A percentile compares a stretch with the other conserved stretches of the same genome.
phyloP scores from a whole-genome alignment of 2,888 invertebrate genomes.

The Drosophila merina region DNA sequence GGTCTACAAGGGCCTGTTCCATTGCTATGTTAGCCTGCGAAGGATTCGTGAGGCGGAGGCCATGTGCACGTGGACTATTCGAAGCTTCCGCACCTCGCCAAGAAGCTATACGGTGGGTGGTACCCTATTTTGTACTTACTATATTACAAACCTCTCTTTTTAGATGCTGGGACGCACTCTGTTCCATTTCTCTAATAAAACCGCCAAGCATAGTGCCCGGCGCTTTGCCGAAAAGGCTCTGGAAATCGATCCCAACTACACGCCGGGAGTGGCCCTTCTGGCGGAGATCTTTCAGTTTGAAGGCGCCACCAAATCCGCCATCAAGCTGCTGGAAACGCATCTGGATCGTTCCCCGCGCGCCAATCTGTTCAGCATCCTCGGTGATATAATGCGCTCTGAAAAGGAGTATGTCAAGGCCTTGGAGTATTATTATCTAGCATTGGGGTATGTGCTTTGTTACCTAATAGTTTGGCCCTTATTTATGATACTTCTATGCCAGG shows the following conservation, averaged over 20 bases:
- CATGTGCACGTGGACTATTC: conserved; percentile 89
- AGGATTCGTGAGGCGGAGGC: conserved; percentile 89
- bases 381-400: conserved; percentile 77
- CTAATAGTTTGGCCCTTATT: neutral
- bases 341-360: conserved; percentile 83
- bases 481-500: conserved; percentile 48
- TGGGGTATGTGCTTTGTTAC: conserved; percentile 63
- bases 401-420: conserved; percentile 81
- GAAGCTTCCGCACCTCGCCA: conserved; percentile 89
- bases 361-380: conserved; percentile 81
- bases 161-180: conserved; percentile 91
- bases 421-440: conserved; percentile 81
- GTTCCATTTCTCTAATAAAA: conserved; percentile 86
- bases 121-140: neutral
- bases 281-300: conserved; percentile 89
- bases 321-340: conserved; percentile 88
- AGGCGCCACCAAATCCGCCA: conserved; percentile 88
- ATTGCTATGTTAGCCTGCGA: conserved; percentile 89
- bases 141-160: neutral
- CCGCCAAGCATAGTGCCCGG: conserved; percentile 86
- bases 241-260: conserved; percentile 88
- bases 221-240: conserved; percentile 90
- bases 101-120: conserved; percentile 88
- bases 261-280: conserved; percentile 89
- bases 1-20: conserved; percentile 90